Percentiles rank a stretch among this genome's conserved stretches.
Conservation (phyloP, 2,113 vertebrate species). For the Orthonyx spaldingii region DNA sequence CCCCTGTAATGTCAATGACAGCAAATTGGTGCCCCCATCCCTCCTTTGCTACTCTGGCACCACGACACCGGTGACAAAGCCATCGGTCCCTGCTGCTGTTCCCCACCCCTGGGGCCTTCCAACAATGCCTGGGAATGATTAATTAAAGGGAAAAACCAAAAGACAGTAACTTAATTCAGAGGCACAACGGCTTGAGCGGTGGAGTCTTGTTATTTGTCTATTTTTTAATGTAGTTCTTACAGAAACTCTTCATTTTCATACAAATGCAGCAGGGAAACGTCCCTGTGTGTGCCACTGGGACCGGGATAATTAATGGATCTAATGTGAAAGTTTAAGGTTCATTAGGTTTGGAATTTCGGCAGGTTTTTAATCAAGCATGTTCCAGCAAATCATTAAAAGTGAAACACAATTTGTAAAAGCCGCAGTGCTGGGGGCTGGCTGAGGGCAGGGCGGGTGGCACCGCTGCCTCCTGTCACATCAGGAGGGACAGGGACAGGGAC, state of each 20-base stretch:
- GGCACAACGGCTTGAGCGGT: not conserved
- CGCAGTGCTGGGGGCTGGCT: not conserved
- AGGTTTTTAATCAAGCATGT: conserved; percentile 67
- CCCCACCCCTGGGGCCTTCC: not conserved
- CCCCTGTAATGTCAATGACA: not conserved
- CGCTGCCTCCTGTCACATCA: not conserved
- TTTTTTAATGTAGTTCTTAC: conserved; percentile 10
- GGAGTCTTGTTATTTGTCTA: not conserved
- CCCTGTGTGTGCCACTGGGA: conserved; percentile 20
- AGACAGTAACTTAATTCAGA: conserved; percentile 44
- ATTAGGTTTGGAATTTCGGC: conserved; percentile 61
- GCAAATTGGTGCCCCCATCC: not conserved
- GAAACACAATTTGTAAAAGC: conserved; percentile 23
- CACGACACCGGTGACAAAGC: not conserved
- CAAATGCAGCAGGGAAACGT: conserved; percentile 17
- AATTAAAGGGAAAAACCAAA: conserved; percentile 38
- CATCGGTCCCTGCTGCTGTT: not conserved
- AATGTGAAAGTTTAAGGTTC: conserved; percentile 67
- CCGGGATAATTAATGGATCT: conserved; percentile 57
- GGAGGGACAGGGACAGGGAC: not conserved
- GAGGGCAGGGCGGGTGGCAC: not conserved
- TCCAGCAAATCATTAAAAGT: conserved; percentile 56
- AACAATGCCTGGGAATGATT: conserved; percentile 28
- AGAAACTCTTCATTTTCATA: conserved; percentile 45
- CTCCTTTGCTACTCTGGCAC: not conserved